Base-by-base conservation (phyloP, 2,888 invertebrate genomes). In the Cerceris rybyensis region DNA sequence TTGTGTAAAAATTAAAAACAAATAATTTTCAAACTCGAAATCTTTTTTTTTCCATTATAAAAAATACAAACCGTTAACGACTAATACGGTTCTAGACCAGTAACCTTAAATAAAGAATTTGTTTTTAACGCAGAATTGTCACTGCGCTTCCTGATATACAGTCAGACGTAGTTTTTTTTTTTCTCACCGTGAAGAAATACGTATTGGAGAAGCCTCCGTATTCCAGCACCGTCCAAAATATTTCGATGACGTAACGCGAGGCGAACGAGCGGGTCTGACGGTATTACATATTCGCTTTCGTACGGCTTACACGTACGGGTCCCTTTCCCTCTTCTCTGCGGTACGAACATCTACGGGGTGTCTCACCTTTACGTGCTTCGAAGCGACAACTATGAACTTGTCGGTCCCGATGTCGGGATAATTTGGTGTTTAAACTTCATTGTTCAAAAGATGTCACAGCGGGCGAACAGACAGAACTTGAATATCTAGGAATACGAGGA, bases 221-320 rank as follows among this genome's bases (percentile, higher is more conserved):
- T 73, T 78, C 57, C 73, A 65, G 70, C 75, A 66, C 80, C 75
- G 76, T 82, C 75, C 77, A 69, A 85, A 87, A 88, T 86, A 86
- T 83, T 74, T 83, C 83, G 72, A 83, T 77, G 80, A 77, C 72
- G 75, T 77, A 83, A 83, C 57, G 42, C 9, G n/a, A 50, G 57
- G 58, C 72, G 59, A 58, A 61, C 43, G 71, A 67, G 66, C 63
- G 69, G 77, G 77, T 70, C 55, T 39, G n/a, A 52, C 66, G 72
- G 72, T 77, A 81, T 84, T 83, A 83, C 81, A 77, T 82, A 84
- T 84, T 75, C 75, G 70, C 70, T 42, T 75, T 79, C 59, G 55
- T 81, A 63, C 70, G 80, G 65, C 70, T 17, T 50, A 41, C 14
- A 28, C 58, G 49, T 58, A 55, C 28, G 16, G n/a, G 60, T 60